Evolutionary conservation across 2,888 invertebrate genomes (phyloP).

Genomic region (Pecten maximus): DNA sequence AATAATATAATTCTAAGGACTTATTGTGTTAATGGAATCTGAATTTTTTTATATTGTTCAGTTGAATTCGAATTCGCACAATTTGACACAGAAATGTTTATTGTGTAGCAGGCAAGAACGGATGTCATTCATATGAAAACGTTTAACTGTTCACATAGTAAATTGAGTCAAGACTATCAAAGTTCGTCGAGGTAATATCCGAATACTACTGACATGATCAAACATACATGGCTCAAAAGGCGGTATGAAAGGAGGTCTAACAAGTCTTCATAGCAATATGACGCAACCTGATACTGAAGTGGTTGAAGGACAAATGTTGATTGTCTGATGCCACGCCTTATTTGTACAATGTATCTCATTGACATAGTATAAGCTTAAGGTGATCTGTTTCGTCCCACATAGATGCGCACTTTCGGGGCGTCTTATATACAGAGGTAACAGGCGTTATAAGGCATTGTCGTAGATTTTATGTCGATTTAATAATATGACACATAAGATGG

Average conservation of each 20-base stretch:
- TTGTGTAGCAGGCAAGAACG: not conserved
- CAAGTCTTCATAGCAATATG: not conserved
- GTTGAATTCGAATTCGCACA: too few relatives aligned
- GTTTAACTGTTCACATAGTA: not conserved
- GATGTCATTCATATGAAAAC: not conserved
- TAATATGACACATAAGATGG: not conserved
- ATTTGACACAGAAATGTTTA: too few relatives aligned
- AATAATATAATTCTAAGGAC: too few relatives aligned
- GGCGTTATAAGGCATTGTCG: not conserved
- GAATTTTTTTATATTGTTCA: too few relatives aligned
- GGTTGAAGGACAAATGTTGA: not conserved
- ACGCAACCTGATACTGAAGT: not conserved
- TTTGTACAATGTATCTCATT: not conserved
- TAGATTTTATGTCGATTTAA: slow-evolving; percentile 12
- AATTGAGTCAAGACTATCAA: not conserved
- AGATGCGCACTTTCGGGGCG: not conserved
- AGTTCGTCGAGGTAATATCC: too few relatives aligned
- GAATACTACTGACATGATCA: not conserved
- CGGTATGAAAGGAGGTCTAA: not conserved
- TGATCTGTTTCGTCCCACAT: not conserved
- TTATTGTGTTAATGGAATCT: too few relatives aligned
- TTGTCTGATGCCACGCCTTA: not conserved
- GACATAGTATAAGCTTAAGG: not conserved
- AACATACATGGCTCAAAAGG: not conserved
- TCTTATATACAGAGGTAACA: not conserved